Percentiles rank a stretch among this genome's conserved stretches.
Conservation (phyloP, 2,113 vertebrate species). For the Hoplias malabaricus region DNA sequence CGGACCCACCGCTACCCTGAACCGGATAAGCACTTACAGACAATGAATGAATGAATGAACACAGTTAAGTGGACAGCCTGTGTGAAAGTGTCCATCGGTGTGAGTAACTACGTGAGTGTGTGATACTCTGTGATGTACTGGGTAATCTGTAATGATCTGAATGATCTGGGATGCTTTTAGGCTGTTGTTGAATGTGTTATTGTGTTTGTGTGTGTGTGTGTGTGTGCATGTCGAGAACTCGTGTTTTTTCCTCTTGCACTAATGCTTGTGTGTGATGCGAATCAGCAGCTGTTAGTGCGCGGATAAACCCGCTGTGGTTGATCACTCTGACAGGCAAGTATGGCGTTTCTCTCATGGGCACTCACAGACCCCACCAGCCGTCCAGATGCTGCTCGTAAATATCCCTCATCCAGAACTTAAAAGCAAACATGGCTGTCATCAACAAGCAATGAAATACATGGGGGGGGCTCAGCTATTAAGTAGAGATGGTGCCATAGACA, state of each 20-base stretch:
- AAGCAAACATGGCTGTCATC: not conserved
- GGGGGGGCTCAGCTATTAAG: not conserved
- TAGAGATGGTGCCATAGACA: not conserved
- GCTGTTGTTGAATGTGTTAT: not conserved
- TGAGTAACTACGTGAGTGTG: not conserved
- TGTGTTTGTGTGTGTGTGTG: not conserved
- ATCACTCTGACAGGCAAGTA: not conserved
- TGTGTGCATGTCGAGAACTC: not conserved
- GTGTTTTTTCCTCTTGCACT: not conserved
- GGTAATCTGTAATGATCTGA: not conserved
- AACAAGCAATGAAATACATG: not conserved
- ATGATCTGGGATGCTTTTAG: not conserved
- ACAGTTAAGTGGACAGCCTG: too few species aligned
- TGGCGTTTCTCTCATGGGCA: not conserved
- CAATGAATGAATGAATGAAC: too few species aligned
- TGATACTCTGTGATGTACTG: not conserved
- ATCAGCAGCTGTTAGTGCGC: constrained; percentile 5
- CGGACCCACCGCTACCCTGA: too few species aligned
- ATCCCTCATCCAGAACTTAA: not conserved
- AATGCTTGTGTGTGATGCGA: not conserved
- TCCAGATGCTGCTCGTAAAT: not conserved
- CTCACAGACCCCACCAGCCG: not conserved
- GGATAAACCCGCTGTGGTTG: not conserved
- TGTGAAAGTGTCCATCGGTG: too few species aligned
- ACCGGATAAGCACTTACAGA: too few species aligned